Conservation (phyloP, 1,140 invertebrate species). For the Meloidogyne chitwoodi region DNA sequence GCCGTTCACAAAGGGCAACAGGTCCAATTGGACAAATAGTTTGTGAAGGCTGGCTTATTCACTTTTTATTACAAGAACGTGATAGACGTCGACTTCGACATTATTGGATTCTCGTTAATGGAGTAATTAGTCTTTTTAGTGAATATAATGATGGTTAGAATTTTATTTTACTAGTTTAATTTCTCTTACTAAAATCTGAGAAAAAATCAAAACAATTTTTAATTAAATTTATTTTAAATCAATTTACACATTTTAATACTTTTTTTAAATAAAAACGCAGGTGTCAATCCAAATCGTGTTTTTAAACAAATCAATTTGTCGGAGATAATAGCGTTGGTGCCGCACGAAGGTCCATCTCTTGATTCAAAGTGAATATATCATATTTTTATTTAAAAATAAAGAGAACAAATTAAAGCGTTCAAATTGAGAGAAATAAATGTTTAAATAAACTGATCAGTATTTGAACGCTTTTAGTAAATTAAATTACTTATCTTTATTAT, state of each 20-base stretch:
- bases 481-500: background rate
- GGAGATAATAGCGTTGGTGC: slow-evolving; percentile 51
- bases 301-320: slow-evolving; percentile 51
- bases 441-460: background rate
- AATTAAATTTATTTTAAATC: too few species aligned
- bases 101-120: slow-evolving; percentile 55
- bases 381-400: background rate
- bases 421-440: background rate
- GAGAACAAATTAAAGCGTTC: background rate
- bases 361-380: slow-evolving; percentile 41
- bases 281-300: slow-evolving; percentile 55
- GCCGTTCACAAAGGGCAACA: slow-evolving; percentile 33
- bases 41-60: slow-evolving; percentile 59
- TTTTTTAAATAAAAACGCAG: slow-evolving; percentile 11
- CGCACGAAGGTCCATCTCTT: slow-evolving; percentile 49
- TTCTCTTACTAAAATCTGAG: too few species aligned
- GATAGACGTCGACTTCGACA: slow-evolving; percentile 49
- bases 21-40: slow-evolving; percentile 23
- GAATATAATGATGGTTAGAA: slow-evolving; percentile 56
- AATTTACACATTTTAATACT: background rate
- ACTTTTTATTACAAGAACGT: slow-evolving; percentile 42
- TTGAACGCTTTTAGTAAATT: background rate
- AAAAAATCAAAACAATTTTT: background rate
- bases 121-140: slow-evolving; percentile 55
- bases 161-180: too few species aligned